Conservation (phyloP, 1,140 invertebrate species). For the Pantala flavescens region DNA sequence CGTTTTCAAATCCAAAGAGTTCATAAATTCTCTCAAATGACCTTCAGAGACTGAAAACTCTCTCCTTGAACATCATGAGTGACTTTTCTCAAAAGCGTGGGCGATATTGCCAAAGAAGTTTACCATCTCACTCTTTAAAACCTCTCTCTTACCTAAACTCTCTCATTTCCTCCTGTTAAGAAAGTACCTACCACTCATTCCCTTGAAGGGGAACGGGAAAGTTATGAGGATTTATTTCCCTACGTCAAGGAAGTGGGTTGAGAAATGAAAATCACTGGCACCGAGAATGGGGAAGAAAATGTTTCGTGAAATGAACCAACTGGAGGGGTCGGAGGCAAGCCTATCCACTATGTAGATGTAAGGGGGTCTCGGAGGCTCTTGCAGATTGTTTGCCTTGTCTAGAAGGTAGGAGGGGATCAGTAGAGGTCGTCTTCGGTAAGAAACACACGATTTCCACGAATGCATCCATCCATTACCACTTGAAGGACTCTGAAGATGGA, state of each 20-base stretch:
- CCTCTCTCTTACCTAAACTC: too few species aligned
- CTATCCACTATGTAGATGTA: neutral
- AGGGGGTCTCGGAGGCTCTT: neutral
- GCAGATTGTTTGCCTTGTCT: neutral
- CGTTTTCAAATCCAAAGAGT: too few species aligned
- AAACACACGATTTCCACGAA: neutral
- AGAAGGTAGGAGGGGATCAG: neutral
- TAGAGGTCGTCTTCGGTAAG: neutral
- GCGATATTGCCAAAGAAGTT: too few species aligned
- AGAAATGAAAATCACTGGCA: neutral
- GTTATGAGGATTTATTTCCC: neutral
- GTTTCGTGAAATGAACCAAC: too few species aligned
- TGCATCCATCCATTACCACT: neutral
- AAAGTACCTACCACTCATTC: too few species aligned
- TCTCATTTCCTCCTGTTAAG: too few species aligned
- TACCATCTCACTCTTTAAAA: too few species aligned
- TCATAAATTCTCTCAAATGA: too few species aligned
- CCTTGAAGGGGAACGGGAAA: neutral
- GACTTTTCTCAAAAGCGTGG: too few species aligned
- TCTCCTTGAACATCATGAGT: too few species aligned
- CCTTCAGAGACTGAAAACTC: too few species aligned
- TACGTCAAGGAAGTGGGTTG: neutral
- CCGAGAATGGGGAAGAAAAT: neutral
- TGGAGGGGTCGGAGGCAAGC: neutral
- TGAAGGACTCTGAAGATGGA: neutral